Evolutionary conservation across 2,113 vertebrate species (phyloP).

Genomic region (Cromileptes altivelis): DNA sequence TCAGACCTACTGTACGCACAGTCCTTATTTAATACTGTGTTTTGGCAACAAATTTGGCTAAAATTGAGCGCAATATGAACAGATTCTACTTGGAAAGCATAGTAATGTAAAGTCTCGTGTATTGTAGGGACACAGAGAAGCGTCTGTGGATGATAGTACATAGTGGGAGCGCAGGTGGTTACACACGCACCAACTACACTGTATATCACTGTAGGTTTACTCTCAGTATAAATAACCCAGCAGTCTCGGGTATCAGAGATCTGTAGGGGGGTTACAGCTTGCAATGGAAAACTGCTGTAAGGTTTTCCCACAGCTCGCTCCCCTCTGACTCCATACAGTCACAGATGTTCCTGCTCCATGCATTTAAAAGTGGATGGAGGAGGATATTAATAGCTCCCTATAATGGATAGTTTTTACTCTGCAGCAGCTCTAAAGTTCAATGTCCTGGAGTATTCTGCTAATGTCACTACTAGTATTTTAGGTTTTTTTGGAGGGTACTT

Average conservation of each 20-base stretch:
- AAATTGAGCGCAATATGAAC: not conserved
- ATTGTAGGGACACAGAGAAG: not conserved
- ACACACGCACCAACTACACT: not conserved
- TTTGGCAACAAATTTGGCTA: not conserved
- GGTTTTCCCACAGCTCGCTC: constrained; percentile 51
- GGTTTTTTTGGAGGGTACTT: not conserved
- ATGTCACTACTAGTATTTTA: constrained; percentile 22
- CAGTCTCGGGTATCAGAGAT: constrained; percentile 8
- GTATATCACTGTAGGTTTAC: not conserved
- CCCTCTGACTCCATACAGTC: not conserved
- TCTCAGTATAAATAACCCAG: constrained; percentile 13
- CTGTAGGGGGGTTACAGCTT: constrained; percentile 49
- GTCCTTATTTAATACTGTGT: not conserved
- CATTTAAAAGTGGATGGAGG: constrained; percentile 22
- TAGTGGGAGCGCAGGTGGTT: not conserved
- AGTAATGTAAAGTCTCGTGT: not conserved
- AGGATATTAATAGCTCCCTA: constrained; percentile 48
- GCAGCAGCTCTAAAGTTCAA: constrained; percentile 27
- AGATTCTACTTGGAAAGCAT: not conserved
- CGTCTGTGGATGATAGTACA: not conserved
- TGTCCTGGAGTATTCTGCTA: not conserved
- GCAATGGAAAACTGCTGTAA: constrained; percentile 60
- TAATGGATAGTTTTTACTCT: constrained; percentile 25
- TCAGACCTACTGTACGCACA: not conserved
- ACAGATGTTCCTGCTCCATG: constrained; percentile 60